Conservation (phyloP, 92 coral and sea anemone species). For the Muricea muricata region DNA sequence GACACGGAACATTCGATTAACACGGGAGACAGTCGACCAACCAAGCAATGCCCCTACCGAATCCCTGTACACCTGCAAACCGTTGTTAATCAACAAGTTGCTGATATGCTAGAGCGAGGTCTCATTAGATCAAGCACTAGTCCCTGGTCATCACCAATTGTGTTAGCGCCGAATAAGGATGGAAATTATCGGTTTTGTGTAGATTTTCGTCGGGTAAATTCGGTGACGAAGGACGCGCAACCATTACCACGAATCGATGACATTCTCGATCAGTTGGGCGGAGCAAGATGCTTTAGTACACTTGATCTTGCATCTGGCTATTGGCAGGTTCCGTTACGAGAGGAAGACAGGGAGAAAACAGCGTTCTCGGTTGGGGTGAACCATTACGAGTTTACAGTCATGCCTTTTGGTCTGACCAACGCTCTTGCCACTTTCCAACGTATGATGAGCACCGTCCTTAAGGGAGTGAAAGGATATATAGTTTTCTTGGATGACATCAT, state of each 20-base stretch:
- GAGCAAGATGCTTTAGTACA: constrained; percentile 2
- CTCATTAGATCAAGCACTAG: constrained; percentile 27
- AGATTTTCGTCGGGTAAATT: neutral
- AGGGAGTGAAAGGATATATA: neutral
- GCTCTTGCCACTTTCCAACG: constrained; percentile 9
- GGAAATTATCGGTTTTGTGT: constrained; percentile 40
- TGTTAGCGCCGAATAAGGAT: constrained; percentile 18
- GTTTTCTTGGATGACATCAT: constrained; percentile 7
- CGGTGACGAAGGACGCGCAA: constrained; percentile 16
- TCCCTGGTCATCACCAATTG: constrained; percentile 12
- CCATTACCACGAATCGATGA: constrained; percentile 16
- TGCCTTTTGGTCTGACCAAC: constrained; percentile 6
- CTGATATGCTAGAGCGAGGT: constrained; percentile 1
- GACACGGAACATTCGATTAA: neutral
- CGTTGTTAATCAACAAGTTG: constrained; percentile 13
- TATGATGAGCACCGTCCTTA: neutral
- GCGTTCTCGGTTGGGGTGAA: neutral
- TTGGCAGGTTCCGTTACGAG: constrained; percentile 4
- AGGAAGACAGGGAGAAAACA: neutral
- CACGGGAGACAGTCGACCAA: constrained; percentile 20
- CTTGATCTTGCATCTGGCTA: constrained; percentile 13
- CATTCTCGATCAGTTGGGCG: constrained; percentile 12
- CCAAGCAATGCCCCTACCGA: neutral
- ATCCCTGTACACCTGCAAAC: neutral
- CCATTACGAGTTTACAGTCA: constrained; percentile 26